Percentiles rank a stretch among this genome's conserved stretches.
phyloP scores from a whole-genome alignment of 2,888 invertebrate species.

The Lasioglossum pauxillum region DNA sequence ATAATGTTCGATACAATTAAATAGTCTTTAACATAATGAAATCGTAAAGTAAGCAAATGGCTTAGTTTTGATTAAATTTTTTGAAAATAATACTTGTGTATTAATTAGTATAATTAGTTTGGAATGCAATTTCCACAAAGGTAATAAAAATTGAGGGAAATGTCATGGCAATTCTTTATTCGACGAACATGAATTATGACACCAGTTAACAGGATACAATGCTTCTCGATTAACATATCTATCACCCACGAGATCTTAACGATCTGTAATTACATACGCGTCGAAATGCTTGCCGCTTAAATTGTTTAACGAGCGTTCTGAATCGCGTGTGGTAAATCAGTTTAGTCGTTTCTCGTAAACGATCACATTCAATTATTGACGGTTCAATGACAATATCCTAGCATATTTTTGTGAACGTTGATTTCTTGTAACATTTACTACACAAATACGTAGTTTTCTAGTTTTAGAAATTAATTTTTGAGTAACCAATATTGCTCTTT shows the following conservation, averaged over 20 bases:
- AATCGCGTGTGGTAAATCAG: background rate
- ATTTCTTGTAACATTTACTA: background rate
- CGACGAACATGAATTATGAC: background rate
- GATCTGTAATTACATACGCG: constrained; percentile 3
- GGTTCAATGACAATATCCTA: background rate
- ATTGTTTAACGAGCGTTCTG: background rate
- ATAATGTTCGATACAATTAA: too few species aligned
- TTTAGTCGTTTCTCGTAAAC: background rate
- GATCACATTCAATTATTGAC: background rate
- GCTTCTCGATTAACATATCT: background rate
- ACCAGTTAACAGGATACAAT: constrained; percentile 5
- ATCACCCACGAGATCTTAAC: constrained; percentile 17
- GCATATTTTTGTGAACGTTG: background rate
- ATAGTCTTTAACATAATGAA: too few species aligned
- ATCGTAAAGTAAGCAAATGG: too few species aligned
- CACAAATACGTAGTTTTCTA: too few species aligned
- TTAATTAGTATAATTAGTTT: too few species aligned
- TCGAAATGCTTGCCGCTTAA: constrained; percentile 1
- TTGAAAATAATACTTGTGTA: too few species aligned
- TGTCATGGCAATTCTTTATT: background rate
- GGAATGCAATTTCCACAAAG: background rate
- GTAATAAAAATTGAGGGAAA: background rate
- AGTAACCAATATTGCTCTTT: background rate
- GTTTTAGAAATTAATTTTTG: background rate
- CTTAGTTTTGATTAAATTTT: too few species aligned